A percentile compares a stretch with the other conserved stretches of the same genome.
phyloP scores from a whole-genome alignment of 2,113 vertebrate species.

The Calonectris borealis region DNA sequence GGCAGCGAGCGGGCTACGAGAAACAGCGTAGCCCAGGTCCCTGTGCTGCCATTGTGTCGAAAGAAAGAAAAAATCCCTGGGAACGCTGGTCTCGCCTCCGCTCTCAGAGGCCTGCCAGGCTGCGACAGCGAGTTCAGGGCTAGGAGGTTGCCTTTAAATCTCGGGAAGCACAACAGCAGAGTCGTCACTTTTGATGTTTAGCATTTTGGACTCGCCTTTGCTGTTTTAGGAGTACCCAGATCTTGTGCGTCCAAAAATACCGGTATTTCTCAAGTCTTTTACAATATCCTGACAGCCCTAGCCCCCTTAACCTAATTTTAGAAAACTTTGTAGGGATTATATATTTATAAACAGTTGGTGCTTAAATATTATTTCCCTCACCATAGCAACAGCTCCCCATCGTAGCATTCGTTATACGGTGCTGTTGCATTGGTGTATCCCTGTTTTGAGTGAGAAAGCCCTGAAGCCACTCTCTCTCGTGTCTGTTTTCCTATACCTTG shows the following conservation, averaged over 20 bases:
- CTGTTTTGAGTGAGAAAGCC: constrained; percentile 37
- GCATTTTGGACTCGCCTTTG: background rate
- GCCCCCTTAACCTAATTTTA: constrained; percentile 46
- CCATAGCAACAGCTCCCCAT: constrained; percentile 22
- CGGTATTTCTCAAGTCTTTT: constrained; percentile 1
- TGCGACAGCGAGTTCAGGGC: background rate
- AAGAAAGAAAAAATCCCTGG: background rate
- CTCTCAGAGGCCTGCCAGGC: background rate
- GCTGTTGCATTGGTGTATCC: constrained; percentile 20
- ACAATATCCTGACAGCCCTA: constrained; percentile 20
- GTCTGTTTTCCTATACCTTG: background rate
- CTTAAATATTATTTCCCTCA: constrained; percentile 61
- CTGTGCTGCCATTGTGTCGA: fast-evolving
- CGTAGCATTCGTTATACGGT: constrained; percentile 1
- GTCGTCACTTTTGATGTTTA: background rate
- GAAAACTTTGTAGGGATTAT: constrained; percentile 44
- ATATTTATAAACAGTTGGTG: constrained; percentile 53
- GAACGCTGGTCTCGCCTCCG: fast-evolving
- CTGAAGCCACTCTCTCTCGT: background rate
- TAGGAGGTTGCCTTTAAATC: background rate
- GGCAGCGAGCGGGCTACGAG: fast-evolving
- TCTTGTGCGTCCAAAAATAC: constrained; percentile 17
- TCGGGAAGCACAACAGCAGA: background rate
- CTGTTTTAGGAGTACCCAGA: background rate
- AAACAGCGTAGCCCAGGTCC: background rate